Evolutionary conservation across 2,888 invertebrate genomes (phyloP).

Genomic region (Caenorhabditis sulstoni): DNA sequence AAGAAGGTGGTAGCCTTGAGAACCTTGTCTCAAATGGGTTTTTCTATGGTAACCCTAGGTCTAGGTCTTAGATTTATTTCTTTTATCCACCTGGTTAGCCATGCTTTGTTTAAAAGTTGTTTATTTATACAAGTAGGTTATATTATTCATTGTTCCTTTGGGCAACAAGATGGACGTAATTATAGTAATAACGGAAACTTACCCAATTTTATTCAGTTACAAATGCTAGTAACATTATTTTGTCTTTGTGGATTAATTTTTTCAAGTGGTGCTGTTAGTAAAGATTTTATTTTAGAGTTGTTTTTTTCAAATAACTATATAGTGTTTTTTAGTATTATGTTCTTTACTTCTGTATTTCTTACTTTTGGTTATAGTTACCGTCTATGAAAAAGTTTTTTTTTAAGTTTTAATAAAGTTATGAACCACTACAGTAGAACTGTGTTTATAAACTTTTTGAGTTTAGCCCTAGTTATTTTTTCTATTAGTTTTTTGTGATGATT

Average conservation of each 20-base stretch:
- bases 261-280: constrained; percentile 70
- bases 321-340: constrained; percentile 66
- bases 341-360: constrained; percentile 71
- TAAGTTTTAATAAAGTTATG: constrained; percentile 66
- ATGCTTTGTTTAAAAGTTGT: constrained; percentile 74
- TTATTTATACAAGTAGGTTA: constrained; percentile 72
- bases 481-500: constrained; percentile 67
- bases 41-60: constrained; percentile 68
- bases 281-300: constrained; percentile 73
- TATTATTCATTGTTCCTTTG: constrained; percentile 74
- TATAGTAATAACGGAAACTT: constrained; percentile 69
- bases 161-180: constrained; percentile 74
- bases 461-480: constrained; percentile 66
- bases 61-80: constrained; percentile 79
- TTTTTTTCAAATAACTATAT: constrained; percentile 68
- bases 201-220: constrained; percentile 69
- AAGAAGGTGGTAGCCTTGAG: constrained; percentile 73
- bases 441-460: constrained; percentile 71
- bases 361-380: constrained; percentile 74
- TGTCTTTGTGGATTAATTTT: constrained; percentile 73
- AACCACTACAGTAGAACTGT: constrained; percentile 65
- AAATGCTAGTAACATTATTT: constrained; percentile 70
- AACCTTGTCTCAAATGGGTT: constrained; percentile 72
- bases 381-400: constrained; percentile 71
- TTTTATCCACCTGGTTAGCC: constrained; percentile 72